Evolutionary conservation across 2,888 invertebrate genomes (phyloP).

Genomic region (Cephonodes hylas): DNA sequence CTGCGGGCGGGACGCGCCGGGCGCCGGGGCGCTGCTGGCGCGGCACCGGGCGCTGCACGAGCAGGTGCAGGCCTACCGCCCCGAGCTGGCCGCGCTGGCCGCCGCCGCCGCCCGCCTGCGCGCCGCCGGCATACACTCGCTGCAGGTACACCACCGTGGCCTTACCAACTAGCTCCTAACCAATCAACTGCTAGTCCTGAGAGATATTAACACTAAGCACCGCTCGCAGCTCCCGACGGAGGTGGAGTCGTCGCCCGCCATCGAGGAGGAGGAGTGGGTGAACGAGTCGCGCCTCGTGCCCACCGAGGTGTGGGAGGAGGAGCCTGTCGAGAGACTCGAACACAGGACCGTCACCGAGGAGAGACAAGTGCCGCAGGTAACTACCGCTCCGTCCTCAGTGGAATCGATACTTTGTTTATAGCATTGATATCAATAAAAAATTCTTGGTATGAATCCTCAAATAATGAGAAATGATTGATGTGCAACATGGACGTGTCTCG

Average conservation of each 20-base stretch:
- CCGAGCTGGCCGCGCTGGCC: conserved; percentile 91
- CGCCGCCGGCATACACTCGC: conserved; percentile 84
- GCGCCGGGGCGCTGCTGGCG: conserved; percentile 92
- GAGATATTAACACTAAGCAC: too few species aligned
- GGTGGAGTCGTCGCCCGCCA: conserved; percentile 77
- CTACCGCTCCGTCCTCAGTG: too few species aligned
- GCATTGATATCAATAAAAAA: too few species aligned
- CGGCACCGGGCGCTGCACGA: conserved; percentile 93
- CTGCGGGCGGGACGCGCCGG: conserved; percentile 95
- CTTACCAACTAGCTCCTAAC: too few species aligned
- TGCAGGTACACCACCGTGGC: conserved; percentile 45
- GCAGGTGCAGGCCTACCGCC: conserved; percentile 92
- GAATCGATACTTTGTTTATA: too few species aligned
- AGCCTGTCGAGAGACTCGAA: conserved; percentile 91
- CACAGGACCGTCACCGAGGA: conserved; percentile 93
- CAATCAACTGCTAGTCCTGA: too few species aligned
- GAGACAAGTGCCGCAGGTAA: conserved; percentile 91
- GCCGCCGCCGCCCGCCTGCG: conserved; percentile 89
- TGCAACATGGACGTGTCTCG: neutral
- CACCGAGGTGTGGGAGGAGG: conserved; percentile 96
- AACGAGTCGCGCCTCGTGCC: conserved; percentile 92
- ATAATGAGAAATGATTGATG: too few species aligned
- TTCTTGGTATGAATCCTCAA: too few species aligned
- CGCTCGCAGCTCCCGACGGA: conserved; percentile 79
- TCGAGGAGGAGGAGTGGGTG: conserved; percentile 87